Evolutionary conservation across 1,140 invertebrate genomes (phyloP).

Genomic region (Zophobas morio): DNA sequence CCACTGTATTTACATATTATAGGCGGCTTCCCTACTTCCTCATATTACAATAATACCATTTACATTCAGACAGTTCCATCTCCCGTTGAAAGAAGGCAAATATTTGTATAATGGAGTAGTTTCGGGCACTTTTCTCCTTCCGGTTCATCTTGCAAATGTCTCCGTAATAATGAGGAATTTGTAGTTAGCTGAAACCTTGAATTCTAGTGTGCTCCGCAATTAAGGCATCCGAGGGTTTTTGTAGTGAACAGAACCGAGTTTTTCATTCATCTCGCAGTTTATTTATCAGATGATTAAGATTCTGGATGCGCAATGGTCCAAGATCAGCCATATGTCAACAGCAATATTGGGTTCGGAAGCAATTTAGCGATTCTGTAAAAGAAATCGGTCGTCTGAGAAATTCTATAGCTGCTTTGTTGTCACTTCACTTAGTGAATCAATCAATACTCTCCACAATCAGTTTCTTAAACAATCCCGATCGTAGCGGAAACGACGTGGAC

Average conservation of each 20-base stretch:
- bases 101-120: constrained; percentile 49
- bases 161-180: constrained; percentile 10
- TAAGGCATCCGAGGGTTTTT: not conserved
- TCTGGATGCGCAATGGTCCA: constrained; percentile 43
- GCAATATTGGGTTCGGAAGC: constrained; percentile 56
- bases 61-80: constrained; percentile 60
- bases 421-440: constrained; percentile 58
- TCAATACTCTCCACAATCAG: constrained; percentile 52
- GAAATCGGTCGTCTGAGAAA: constrained; percentile 54
- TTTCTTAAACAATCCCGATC: constrained; percentile 50
- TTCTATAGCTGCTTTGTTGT: constrained; percentile 58
- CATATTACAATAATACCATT: constrained; percentile 63
- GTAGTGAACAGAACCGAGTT: not conserved
- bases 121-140: constrained; percentile 49
- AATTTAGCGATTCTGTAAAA: constrained; percentile 54
- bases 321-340: constrained; percentile 56
- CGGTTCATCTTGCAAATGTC: constrained; percentile 6
- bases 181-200: not conserved
- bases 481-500: constrained; percentile 25
- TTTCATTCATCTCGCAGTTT: constrained; percentile 20
- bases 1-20: constrained; percentile 60
- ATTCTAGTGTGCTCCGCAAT: not conserved
- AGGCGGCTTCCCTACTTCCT: constrained; percentile 57
- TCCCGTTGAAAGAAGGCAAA: constrained; percentile 45
- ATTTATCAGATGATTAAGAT: constrained; percentile 52